phyloP scores from a whole-genome alignment of 2,797 vertebrate species.

The Loriculus beryllinus region DNA sequence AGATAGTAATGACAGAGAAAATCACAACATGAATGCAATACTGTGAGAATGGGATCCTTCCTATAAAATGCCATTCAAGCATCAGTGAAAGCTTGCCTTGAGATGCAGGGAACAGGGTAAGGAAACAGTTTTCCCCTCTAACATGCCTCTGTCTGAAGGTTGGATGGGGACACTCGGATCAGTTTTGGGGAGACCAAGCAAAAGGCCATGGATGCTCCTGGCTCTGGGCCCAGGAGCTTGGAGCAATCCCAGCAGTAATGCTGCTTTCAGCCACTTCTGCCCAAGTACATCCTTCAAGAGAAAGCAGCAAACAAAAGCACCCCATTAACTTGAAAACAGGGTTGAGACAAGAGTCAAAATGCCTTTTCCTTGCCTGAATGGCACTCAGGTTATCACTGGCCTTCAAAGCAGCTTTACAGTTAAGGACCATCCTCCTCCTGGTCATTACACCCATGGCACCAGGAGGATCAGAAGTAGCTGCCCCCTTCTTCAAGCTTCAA shows the following conservation, averaged over 20 bases:
- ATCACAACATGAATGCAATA: fast-evolving
- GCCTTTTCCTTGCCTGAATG: not conserved
- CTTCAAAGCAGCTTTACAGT: not conserved
- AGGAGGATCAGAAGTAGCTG: not conserved
- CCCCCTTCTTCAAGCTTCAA: not conserved
- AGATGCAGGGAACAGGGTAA: not conserved
- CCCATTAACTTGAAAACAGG: not conserved
- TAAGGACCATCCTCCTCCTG: not conserved
- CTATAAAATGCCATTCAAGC: not conserved
- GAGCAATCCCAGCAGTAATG: not conserved
- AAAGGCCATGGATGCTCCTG: not conserved
- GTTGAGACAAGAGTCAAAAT: not conserved
- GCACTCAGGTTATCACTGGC: not conserved
- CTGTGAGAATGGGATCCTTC: not conserved
- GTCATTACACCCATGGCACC: not conserved
- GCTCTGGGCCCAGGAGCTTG: not conserved
- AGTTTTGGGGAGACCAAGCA: not conserved
- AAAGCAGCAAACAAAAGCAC: not conserved
- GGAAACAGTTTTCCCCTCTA: too few relatives aligned
- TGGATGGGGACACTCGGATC: not conserved
- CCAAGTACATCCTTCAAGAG: not conserved
- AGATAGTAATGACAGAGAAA: not conserved
- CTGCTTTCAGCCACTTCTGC: not conserved
- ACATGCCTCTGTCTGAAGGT: not conserved
- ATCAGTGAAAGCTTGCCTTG: not conserved